Conservation (phyloP, 2,113 vertebrate species). For the Spea bombifrons region DNA sequence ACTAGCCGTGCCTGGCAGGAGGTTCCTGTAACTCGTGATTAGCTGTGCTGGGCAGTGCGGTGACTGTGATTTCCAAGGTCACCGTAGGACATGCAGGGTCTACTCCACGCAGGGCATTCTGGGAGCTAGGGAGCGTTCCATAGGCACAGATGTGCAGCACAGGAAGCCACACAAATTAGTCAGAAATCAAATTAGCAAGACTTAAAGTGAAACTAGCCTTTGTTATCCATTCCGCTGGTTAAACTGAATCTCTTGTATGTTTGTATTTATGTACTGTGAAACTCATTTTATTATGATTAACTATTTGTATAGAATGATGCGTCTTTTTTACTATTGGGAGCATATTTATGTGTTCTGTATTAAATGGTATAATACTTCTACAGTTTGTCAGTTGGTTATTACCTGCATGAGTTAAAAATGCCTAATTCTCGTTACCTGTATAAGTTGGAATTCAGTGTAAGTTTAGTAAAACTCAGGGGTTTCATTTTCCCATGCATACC, state of each 20-base stretch:
- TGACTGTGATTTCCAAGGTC: constrained; percentile 39
- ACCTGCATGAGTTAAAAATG: too few relatives aligned
- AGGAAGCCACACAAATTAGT: not conserved
- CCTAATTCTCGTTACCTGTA: too few relatives aligned
- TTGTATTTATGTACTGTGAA: too few relatives aligned
- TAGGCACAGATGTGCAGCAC: not conserved
- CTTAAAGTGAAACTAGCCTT: not conserved
- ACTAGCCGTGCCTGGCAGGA: constrained; percentile 39
- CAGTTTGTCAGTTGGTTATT: too few relatives aligned
- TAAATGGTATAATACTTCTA: too few relatives aligned
- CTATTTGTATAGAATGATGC: too few relatives aligned
- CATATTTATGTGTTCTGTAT: too few relatives aligned
- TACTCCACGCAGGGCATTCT: constrained; percentile 28
- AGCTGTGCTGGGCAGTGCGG: constrained; percentile 38
- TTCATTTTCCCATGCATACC: too few relatives aligned
- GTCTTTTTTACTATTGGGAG: too few relatives aligned
- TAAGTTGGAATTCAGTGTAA: too few relatives aligned
- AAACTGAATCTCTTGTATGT: not conserved
- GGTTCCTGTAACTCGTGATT: constrained; percentile 33
- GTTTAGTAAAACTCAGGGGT: too few relatives aligned
- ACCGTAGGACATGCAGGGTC: constrained; percentile 34
- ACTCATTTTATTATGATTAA: too few relatives aligned
- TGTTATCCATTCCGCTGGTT: not conserved
- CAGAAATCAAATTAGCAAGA: not conserved
- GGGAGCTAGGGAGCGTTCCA: not conserved